Conservation (phyloP, 2,113 vertebrate genomes). For the Gila orcuttii region DNA sequence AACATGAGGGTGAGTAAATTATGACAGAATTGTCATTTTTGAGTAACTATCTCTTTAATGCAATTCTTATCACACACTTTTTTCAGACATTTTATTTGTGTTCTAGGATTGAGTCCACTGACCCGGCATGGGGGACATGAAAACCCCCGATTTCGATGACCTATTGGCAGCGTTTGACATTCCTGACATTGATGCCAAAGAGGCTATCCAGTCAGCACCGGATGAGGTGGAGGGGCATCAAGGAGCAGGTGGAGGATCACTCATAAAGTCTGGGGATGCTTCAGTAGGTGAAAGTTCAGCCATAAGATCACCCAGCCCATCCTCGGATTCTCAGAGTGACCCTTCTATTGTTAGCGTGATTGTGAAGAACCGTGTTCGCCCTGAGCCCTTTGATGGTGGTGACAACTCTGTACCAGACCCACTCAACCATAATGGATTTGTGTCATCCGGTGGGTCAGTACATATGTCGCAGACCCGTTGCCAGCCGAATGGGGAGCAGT, state of each 20-base stretch:
- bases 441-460: slow-evolving; percentile 65
- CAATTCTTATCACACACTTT: not conserved
- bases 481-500: slow-evolving; percentile 76
- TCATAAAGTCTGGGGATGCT: slow-evolving; percentile 52
- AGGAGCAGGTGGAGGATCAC: slow-evolving; percentile 60
- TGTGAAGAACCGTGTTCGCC: slow-evolving; percentile 90
- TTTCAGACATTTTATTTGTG: not conserved
- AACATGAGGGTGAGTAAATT: not conserved
- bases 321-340: slow-evolving; percentile 66
- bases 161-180: slow-evolving; percentile 97
- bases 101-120: slow-evolving; percentile 53
- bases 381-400: slow-evolving; percentile 78
- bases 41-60: not conserved
- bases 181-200: slow-evolving; percentile 94
- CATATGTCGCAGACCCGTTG: slow-evolving; percentile 68
- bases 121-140: slow-evolving; percentile 95
- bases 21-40: not conserved
- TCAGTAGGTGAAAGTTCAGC: slow-evolving; percentile 63
- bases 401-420: slow-evolving; percentile 52
- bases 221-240: slow-evolving; percentile 78
- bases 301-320: slow-evolving; percentile 61
- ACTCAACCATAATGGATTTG: slow-evolving; percentile 68
- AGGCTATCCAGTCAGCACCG: slow-evolving; percentile 89
- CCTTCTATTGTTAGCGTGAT: slow-evolving; percentile 92
- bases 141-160: slow-evolving; percentile 97